Evolutionary conservation across 2,888 invertebrate genomes (phyloP).

Genomic region (Torymus aiolomorphi): DNA sequence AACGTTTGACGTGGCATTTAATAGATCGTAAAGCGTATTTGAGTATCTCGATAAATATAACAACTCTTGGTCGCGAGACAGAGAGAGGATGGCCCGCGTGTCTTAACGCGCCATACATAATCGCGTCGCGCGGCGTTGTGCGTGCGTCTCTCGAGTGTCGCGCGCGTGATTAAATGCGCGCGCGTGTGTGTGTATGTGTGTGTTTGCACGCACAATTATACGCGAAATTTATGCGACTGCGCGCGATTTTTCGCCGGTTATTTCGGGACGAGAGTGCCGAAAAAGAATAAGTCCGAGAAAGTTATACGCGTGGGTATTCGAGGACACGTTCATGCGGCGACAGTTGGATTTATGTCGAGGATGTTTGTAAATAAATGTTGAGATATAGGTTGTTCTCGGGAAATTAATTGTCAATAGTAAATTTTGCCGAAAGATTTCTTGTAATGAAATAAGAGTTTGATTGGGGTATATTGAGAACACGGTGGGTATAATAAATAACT

Average conservation of each 20-base stretch:
- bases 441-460: no score
- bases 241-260: background rate
- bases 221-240: slow-evolving; percentile 8
- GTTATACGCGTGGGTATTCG: no score
- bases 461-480: no score
- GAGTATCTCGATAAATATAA: slow-evolving; percentile 75
- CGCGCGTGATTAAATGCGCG: slow-evolving; percentile 32
- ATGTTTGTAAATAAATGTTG: background rate
- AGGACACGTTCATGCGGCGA: no score
- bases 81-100: slow-evolving; percentile 50
- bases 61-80: slow-evolving; percentile 67
- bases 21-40: slow-evolving; percentile 74
- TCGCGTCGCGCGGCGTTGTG: slow-evolving; percentile 54
- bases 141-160: slow-evolving; percentile 30
- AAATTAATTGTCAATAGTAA: no score
- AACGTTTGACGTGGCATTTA: slow-evolving; percentile 63
- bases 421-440: no score
- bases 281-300: no score
- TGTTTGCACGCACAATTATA: background rate
- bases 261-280: no score
- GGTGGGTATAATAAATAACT: no score
- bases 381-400: background rate
- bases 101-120: slow-evolving; percentile 64
- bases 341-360: background rate
- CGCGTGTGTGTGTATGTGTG: background rate